Evolutionary conservation across 2,888 invertebrate species (phyloP), one percentile per base, ranked within the genome.

Genomic region (Resseliella maxima): DNA sequence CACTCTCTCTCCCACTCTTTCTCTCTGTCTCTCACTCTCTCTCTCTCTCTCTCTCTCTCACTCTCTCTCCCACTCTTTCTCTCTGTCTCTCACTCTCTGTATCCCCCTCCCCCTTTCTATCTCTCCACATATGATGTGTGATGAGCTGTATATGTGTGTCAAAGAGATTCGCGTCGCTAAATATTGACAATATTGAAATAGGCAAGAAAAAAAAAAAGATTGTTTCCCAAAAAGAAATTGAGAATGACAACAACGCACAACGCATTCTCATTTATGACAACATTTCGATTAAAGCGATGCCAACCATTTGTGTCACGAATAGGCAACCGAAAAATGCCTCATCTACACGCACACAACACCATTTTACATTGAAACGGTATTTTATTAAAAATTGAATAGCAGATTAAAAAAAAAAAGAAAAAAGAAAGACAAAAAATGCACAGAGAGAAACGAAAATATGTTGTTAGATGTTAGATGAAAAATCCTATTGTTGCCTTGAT

Each of bases 181-280:
- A 72, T 72, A 72, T 72, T 31, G 72, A 72, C 72, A 35, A 72
- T 72, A 72, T 72, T 72, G 72, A 72, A 72, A 72, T 72, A 72
- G n/a, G n/a, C n/a, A n/a, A n/a, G 72, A 31, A 72, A 72, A 72
- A 24, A 3, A 59, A 50, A 50, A 24, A 59, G n/a, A 24, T 59
- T 5, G 2, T 72, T 35, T 59, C 5, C 10, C 5, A 50, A 18
- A 50, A 59, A 24, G 24, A 15, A 72, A 72, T 12, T 27, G 15
- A 72, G 31, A 72, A 18, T 72, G 72, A 72, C 31, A 72, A 72
- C 31, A 27, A 72, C 72, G 27, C 72, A 72, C 15, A 72, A 72
- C 72, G 31, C 72, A 72, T 59, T 24, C 59, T 3, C 59, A 59
- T 59, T 59, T 59, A 59, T 24, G 59, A 50, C 12, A 50, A 50